Percentiles rank a stretch among this genome's conserved stretches.
Conservation (phyloP, 1,140 invertebrate species). For the Macrosteles quadrilineatus region DNA sequence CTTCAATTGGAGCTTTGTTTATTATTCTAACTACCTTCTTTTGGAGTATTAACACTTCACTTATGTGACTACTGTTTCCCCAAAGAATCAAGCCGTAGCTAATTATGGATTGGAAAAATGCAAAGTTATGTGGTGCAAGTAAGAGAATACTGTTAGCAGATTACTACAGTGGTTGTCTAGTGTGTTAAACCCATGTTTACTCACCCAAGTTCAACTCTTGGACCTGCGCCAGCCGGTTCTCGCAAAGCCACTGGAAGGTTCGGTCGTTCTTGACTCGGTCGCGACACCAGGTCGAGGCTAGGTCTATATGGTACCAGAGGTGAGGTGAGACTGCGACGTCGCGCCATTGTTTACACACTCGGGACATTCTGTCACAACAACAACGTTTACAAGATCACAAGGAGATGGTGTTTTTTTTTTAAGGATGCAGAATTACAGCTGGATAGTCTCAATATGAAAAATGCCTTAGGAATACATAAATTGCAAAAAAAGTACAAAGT, state of each 20-base stretch:
- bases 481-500: background rate
- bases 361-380: conserved; percentile 60
- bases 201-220: conserved; percentile 74
- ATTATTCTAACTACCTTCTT: no score
- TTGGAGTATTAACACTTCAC: no score
- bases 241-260: conserved; percentile 72
- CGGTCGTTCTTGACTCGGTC: conserved; percentile 68
- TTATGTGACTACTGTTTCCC: no score
- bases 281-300: conserved; percentile 67
- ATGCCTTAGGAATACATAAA: background rate
- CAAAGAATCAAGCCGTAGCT: no score
- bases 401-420: background rate
- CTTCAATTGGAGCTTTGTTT: no score
- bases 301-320: conserved; percentile 76
- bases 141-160: no score
- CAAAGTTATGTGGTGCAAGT: no score
- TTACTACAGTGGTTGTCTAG: no score
- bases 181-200: no score
- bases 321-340: conserved; percentile 63
- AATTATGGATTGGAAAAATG: no score
- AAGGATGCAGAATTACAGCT: background rate
- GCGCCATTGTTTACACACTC: conserved; percentile 75
- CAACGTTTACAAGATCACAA: no score
- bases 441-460: background rate
- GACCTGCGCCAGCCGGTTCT: conserved; percentile 69